phyloP scores from a whole-genome alignment of 1,140 invertebrate genomes.

The Dryas iulia region DNA sequence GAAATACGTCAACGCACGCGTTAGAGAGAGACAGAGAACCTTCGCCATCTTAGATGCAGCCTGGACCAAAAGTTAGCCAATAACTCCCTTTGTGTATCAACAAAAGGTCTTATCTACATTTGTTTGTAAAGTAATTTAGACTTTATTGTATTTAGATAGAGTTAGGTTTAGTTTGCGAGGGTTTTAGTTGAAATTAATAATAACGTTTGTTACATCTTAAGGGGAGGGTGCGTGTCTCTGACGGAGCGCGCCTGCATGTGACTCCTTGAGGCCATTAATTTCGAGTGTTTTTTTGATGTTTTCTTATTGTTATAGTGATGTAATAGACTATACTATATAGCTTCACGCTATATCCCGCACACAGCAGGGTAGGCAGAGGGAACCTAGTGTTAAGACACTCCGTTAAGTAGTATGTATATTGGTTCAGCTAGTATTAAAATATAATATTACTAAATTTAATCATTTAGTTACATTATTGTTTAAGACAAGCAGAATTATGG shows the following conservation, averaged over 20 bases:
- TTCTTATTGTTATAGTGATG: background rate
- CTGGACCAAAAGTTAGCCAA: conserved; percentile 74
- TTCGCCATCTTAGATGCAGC: conserved; percentile 76
- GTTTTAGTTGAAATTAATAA: conserved; percentile 53
- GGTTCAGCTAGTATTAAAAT: too few relatives aligned
- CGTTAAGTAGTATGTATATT: too few relatives aligned
- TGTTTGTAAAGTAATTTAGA: conserved; percentile 38
- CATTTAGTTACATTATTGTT: too few relatives aligned
- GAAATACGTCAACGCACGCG: conserved; percentile 24
- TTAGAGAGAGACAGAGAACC: conserved; percentile 42
- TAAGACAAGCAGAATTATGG: too few relatives aligned
- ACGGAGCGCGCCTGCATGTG: conserved; percentile 54
- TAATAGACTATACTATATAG: too few relatives aligned
- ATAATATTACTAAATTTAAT: too few relatives aligned
- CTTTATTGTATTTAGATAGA: conserved; percentile 38
- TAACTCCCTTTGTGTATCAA: conserved; percentile 49
- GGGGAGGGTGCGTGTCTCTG: conserved; percentile 59
- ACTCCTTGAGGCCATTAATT: conserved; percentile 39
- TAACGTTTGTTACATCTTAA: conserved; percentile 61
- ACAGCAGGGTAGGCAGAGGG: too few relatives aligned
- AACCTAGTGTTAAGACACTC: too few relatives aligned
- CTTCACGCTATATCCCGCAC: too few relatives aligned
- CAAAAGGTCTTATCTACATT: conserved; percentile 46
- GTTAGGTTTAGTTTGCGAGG: conserved; percentile 37
- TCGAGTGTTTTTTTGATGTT: conserved; percentile 21